Percentiles rank a stretch among this genome's conserved stretches.
These are phyloP conservation scores for Barnardius zonarius DNA, from an alignment of 2,113 vertebrate species.

Conservation along the genomic window DNA sequence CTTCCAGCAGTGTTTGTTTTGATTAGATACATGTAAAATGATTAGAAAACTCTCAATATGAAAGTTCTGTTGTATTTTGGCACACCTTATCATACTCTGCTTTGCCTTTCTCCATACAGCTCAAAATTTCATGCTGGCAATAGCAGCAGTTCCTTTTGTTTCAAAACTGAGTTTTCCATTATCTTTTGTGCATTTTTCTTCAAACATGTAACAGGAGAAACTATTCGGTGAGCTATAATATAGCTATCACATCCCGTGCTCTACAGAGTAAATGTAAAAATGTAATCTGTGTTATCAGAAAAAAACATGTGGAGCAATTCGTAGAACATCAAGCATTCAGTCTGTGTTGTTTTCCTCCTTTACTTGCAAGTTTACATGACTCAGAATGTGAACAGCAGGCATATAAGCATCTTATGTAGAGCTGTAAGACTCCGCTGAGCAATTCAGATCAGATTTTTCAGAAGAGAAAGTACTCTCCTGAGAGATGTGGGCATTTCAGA, in stretches of 20 bases:
- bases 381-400: background rate
- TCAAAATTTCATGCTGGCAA: slow-evolving; percentile 4
- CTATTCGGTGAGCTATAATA: background rate
- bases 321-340: background rate
- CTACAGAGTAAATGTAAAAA: background rate
- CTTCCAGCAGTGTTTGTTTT: slow-evolving; percentile 19
- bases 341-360: background rate
- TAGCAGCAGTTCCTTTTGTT: slow-evolving; percentile 2
- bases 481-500: background rate
- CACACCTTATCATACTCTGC: background rate
- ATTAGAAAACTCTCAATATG: slow-evolving; percentile 20
- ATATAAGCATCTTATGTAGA: background rate
- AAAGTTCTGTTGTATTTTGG: slow-evolving; percentile 11
- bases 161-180: background rate
- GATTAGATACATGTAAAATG: slow-evolving; percentile 47
- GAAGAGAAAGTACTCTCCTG: background rate
- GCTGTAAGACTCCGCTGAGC: background rate
- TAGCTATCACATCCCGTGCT: background rate
- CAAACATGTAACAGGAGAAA: background rate
- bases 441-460: background rate
- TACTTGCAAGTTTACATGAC: background rate
- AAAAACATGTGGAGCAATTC: background rate
- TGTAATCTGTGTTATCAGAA: background rate
- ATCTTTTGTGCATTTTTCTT: background rate
- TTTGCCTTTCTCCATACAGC: background rate